Evolutionary conservation across 2,113 vertebrate species (phyloP).

Genomic region (Formicarius rufipectus): DNA sequence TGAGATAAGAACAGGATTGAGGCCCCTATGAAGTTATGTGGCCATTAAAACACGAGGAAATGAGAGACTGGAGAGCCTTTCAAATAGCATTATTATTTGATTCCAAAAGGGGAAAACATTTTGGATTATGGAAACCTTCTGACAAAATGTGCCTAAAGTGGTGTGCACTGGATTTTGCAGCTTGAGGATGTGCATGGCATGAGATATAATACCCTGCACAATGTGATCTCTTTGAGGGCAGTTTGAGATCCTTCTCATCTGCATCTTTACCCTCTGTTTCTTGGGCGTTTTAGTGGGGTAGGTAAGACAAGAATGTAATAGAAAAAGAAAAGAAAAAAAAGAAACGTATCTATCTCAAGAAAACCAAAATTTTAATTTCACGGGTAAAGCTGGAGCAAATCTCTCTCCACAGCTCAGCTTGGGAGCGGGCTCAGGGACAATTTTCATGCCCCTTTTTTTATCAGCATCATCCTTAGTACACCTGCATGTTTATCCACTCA

Average conservation of each 20-base stretch:
- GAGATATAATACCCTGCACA: background rate
- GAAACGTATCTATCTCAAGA: background rate
- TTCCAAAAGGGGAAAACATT: background rate
- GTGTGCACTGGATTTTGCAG: background rate
- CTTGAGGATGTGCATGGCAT: background rate
- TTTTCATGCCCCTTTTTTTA: background rate
- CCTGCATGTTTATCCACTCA: background rate
- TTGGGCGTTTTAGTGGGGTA: background rate
- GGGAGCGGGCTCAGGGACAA: background rate
- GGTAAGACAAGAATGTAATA: background rate
- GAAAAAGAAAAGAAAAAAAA: background rate
- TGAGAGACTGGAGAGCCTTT: background rate
- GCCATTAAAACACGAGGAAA: background rate
- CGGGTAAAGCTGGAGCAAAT: background rate
- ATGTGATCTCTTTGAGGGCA: background rate
- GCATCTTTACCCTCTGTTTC: background rate
- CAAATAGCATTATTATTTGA: background rate
- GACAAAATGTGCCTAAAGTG: background rate
- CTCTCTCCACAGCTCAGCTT: background rate
- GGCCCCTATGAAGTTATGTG: background rate
- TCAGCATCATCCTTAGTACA: background rate
- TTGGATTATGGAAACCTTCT: background rate
- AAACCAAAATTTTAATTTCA: background rate
- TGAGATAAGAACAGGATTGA: background rate
- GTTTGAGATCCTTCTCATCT: background rate